Base-by-base conservation (phyloP, 2,888 invertebrate genomes). In the Opisthograptis luteolata region DNA sequence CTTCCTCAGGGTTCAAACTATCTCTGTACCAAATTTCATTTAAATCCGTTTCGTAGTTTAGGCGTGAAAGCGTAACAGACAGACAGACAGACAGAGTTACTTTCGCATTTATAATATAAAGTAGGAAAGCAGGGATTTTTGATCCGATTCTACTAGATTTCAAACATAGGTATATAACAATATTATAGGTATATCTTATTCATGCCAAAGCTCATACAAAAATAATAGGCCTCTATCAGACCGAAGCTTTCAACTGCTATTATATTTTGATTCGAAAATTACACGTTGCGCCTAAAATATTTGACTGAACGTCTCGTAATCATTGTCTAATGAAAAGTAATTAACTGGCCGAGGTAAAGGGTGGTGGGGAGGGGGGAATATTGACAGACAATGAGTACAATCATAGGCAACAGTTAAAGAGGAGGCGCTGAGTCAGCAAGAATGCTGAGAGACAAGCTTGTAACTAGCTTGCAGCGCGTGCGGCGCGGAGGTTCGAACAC, bases 301-400 rank as follows among this genome's bases (percentile, higher is more conserved):
- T 64, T 61, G 46, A 56, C 27, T 45, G 54, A 44, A 40, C 32
- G 45, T 35, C 39, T 52, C 30, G 50, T 46, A 56, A 53, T 60
- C 55, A 58, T 60, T 36, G 50, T 88, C 81, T 90, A 88, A 90
- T 88, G 86, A 87, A 88, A 90, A 87, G 84, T 89, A 88, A 90
- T 90, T 89, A 90, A 87, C 84, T 76, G 76, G 62, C 61, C 70
- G 66, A 55, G 61, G 47, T 49, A 30, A 44, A 52, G 52, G 55
- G 30, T 47, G 49, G 53, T 53, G 50, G 22, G 48, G 34, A 49
- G 44, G 46, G 60, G 48, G 51, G 37, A n/a, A 41, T 79, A 80
- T 83, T 84, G 86, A 84, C 86, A 83, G 86, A 87, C 87, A 88
- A 87, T 81, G 86, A 81, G 84, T 87, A 88, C 87, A 88, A 88